Evolutionary conservation across 2,797 vertebrate species (phyloP).

Genomic region (Pipistrellus kuhlii): DNA sequence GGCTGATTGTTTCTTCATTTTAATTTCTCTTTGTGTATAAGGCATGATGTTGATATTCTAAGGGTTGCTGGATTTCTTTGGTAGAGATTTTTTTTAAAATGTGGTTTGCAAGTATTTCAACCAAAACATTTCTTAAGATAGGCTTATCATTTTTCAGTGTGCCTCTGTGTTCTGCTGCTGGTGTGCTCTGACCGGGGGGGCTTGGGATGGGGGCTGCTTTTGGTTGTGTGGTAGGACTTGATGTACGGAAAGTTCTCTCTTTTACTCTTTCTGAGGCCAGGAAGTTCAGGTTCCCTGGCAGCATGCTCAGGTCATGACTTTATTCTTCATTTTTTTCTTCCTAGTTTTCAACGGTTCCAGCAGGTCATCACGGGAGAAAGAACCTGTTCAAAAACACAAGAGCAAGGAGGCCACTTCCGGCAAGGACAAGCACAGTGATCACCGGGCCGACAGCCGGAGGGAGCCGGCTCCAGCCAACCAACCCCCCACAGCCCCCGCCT

Average conservation of each 20-base stretch:
- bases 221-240: neutral
- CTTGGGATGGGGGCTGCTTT: neutral
- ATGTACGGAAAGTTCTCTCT: neutral
- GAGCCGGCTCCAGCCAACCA: slow-evolving; percentile 90
- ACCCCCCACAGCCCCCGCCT: slow-evolving; percentile 84
- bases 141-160: neutral
- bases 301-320: neutral
- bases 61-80: neutral
- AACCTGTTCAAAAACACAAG: slow-evolving; percentile 92
- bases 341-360: slow-evolving; percentile 95
- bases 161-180: neutral
- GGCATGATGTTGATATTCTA: neutral
- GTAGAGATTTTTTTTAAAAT: neutral
- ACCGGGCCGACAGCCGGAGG: slow-evolving; percentile 91
- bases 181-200: neutral
- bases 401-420: slow-evolving; percentile 93
- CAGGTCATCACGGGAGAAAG: slow-evolving; percentile 94
- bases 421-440: slow-evolving; percentile 93
- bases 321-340: slow-evolving; percentile 4
- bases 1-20: neutral
- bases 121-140: neutral
- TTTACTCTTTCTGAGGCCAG: neutral
- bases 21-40: neutral
- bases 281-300: fast-evolving
- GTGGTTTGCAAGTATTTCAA: neutral